Evolutionary conservation across 1,140 invertebrate species (phyloP).

Genomic region (Popillia japonica): DNA sequence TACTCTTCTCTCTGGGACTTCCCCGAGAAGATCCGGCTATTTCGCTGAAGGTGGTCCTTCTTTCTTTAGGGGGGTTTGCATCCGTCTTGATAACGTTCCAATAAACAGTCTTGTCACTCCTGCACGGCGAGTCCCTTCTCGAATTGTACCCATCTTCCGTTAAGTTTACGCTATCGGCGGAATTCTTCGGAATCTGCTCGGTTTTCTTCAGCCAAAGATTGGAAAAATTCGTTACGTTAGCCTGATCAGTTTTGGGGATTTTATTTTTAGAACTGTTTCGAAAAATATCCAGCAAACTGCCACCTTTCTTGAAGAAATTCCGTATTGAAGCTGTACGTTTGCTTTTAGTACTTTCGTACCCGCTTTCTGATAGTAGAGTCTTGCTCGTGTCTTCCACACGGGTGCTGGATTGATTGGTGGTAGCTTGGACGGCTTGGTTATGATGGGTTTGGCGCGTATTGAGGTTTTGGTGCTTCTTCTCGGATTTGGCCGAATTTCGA

Average conservation of each 20-base stretch:
- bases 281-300: constrained; percentile 41
- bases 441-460: background rate
- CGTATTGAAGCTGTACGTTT: constrained; percentile 39
- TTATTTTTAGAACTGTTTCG: constrained; percentile 25
- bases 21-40: background rate
- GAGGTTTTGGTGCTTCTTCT: background rate
- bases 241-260: background rate
- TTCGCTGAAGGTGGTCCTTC: background rate
- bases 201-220: constrained; percentile 20
- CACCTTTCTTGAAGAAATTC: constrained; percentile 45
- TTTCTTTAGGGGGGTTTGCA: background rate
- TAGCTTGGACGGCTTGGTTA: background rate
- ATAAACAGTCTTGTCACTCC: background rate
- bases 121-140: background rate
- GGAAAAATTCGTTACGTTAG: background rate
- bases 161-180: background rate
- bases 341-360: constrained; percentile 43
- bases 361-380: constrained; percentile 42
- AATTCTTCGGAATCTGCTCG: background rate
- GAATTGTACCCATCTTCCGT: constrained; percentile 6
- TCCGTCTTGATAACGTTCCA: background rate
- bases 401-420: background rate
- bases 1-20: background rate
- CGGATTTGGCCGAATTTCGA: background rate
- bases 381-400: constrained; percentile 1